Evolutionary conservation across 2,113 vertebrate genomes (phyloP).

Genomic region (Litocranius walleri): DNA sequence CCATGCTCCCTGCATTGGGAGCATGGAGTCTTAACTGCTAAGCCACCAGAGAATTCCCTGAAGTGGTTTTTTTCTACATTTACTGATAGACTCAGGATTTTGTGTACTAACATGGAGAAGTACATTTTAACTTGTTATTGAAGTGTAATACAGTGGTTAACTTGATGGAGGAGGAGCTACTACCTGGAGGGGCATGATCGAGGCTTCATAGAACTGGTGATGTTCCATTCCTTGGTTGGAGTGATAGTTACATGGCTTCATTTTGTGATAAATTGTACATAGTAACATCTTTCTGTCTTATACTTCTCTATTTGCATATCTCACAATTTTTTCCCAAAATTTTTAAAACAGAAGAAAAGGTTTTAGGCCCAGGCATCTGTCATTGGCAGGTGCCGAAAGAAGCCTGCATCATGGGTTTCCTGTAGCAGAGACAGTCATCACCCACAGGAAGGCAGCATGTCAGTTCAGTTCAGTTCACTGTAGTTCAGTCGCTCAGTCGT

Average conservation of each 20-base stretch:
- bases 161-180: neutral
- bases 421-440: neutral
- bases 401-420: neutral
- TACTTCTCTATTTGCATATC: neutral
- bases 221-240: neutral
- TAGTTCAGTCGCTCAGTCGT: no score
- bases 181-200: neutral
- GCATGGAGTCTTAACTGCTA: neutral
- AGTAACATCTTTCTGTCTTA: neutral
- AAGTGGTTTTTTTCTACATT: neutral
- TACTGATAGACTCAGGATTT: neutral
- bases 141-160: neutral
- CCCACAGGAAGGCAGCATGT: neutral
- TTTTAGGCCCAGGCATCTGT: neutral
- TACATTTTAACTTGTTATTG: neutral
- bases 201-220: neutral
- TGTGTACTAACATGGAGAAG: neutral
- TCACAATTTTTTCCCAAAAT: neutral
- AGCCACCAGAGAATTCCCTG: neutral
- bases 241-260: neutral
- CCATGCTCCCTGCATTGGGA: neutral
- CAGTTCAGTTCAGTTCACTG: no score
- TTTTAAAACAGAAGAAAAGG: neutral
- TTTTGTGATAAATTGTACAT: neutral
- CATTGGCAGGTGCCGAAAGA: neutral